A percentile compares a stretch with the other conserved stretches of the same genome.
These are phyloP conservation scores for Sarcophaga bullata DNA, from an alignment of 1,140 invertebrate species.

Conservation along the genomic window DNA sequence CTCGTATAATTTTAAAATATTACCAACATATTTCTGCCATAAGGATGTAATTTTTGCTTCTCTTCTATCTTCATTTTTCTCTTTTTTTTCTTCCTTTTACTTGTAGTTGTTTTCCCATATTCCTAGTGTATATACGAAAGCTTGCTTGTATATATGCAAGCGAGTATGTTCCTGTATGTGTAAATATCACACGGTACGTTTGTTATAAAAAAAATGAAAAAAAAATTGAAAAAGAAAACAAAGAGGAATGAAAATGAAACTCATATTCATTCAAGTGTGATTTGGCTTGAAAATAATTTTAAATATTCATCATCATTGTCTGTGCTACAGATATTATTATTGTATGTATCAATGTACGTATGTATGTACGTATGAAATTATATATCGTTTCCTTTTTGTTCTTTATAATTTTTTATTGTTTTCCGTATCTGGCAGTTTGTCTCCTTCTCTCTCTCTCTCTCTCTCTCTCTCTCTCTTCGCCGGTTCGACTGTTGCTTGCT, in stretches of 20 bases:
- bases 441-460: no score
- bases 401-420: no score
- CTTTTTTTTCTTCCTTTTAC: no score
- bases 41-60: not conserved
- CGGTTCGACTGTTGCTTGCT: not conserved
- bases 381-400: not conserved
- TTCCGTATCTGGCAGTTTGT: no score
- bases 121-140: no score
- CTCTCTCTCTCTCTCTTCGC: no score
- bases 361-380: not conserved
- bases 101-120: no score
- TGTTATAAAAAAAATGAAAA: not conserved
- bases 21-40: not conserved
- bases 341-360: not conserved
- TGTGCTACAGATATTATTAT: not conserved
- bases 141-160: not conserved
- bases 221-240: no score
- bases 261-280: conserved; percentile 14
- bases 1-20: no score
- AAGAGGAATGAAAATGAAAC: conserved; percentile 7
- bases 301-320: conserved; percentile 14
- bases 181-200: not conserved
- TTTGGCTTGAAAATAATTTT: not conserved
- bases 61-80: no score
- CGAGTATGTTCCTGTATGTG: not conserved